These are phyloP conservation scores for Muscidifurax raptorellus DNA, from an alignment of 1,140 invertebrate genomes.

Conservation along the genomic window DNA sequence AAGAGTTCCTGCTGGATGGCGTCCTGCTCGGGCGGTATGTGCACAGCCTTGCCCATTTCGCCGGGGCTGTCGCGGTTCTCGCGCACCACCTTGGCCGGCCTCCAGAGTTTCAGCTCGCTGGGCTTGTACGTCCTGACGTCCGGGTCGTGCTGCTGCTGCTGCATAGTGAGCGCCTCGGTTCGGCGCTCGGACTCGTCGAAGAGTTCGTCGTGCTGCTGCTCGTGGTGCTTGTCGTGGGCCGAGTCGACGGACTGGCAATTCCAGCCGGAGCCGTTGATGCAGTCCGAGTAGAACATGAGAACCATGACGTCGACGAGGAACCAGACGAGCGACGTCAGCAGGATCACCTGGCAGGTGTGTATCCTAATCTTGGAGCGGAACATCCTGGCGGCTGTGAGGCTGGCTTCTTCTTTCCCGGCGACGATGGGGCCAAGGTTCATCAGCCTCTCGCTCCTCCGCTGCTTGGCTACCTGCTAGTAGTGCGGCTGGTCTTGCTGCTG, in stretches of 20 bases:
- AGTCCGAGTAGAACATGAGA: conserved; percentile 95
- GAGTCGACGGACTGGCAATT: conserved; percentile 71
- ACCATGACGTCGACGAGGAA: conserved; percentile 94
- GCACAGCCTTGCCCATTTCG: conserved; percentile 92
- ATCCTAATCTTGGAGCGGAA: conserved; percentile 91
- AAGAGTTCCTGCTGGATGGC: conserved; percentile 95
- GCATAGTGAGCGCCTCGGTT: conserved; percentile 15
- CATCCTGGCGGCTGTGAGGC: conserved; percentile 76
- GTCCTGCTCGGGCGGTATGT: conserved; percentile 89
- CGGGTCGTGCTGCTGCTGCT: not conserved
- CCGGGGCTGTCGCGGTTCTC: conserved; percentile 85
- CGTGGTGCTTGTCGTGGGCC: conserved; percentile 43
- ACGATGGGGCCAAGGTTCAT: conserved; percentile 62
- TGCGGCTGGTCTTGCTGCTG: not conserved
- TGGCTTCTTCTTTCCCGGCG: conserved; percentile 57
- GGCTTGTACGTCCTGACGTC: conserved; percentile 68
- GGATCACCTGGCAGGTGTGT: conserved; percentile 95
- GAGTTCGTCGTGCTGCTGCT: conserved; percentile 48
- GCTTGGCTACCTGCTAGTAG: conserved; percentile 16
- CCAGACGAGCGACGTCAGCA: conserved; percentile 96
- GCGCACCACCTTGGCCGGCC: conserved; percentile 81
- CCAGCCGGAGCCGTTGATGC: conserved; percentile 83
- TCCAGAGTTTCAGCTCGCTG: conserved; percentile 82
- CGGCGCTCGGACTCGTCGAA: conserved; percentile 45
- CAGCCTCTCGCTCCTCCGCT: conserved; percentile 55